Percentiles rank a stretch among this genome's conserved stretches.
Evolutionary conservation across 1,140 invertebrate genomes (phyloP).

Genomic region (Trachelipus rathkii): DNA sequence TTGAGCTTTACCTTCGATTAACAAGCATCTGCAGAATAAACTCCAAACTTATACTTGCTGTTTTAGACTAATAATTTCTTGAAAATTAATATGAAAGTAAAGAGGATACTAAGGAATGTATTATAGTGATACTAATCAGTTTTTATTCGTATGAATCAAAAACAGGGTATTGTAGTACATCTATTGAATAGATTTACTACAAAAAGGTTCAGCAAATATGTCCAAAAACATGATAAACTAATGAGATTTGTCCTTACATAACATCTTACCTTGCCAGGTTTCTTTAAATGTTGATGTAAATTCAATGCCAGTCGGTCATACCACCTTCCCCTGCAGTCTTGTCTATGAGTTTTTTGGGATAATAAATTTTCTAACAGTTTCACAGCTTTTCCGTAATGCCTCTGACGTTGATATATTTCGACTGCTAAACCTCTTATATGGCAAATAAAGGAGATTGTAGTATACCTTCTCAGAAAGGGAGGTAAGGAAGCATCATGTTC

Average conservation of each 20-base stretch:
- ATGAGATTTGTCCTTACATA: constrained; percentile 36
- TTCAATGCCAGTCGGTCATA: constrained; percentile 57
- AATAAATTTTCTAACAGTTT: constrained; percentile 52
- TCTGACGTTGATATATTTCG: constrained; percentile 38
- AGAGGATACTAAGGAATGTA: too few species aligned
- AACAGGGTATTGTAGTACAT: too few species aligned
- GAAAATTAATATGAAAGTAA: too few species aligned
- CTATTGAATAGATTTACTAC: too few species aligned
- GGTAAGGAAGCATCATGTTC: constrained; percentile 16
- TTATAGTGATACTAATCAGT: too few species aligned
- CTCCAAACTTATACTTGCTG: too few species aligned
- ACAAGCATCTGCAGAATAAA: too few species aligned
- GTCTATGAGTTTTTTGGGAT: constrained; percentile 51
- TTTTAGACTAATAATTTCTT: too few species aligned
- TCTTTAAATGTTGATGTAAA: constrained; percentile 56
- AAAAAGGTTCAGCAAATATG: neutral
- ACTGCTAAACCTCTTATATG: constrained; percentile 9
- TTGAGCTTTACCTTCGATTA: too few species aligned
- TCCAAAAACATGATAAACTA: constrained; percentile 32
- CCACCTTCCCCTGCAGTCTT: constrained; percentile 55
- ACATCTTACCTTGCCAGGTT: constrained; percentile 45
- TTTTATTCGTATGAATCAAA: too few species aligned
- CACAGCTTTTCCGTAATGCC: constrained; percentile 54
- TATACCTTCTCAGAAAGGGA: constrained; percentile 48
- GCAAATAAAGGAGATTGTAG: constrained; percentile 16